phyloP scores from a whole-genome alignment of 2,113 vertebrate genomes.

The Phyllostomus hastatus region DNA sequence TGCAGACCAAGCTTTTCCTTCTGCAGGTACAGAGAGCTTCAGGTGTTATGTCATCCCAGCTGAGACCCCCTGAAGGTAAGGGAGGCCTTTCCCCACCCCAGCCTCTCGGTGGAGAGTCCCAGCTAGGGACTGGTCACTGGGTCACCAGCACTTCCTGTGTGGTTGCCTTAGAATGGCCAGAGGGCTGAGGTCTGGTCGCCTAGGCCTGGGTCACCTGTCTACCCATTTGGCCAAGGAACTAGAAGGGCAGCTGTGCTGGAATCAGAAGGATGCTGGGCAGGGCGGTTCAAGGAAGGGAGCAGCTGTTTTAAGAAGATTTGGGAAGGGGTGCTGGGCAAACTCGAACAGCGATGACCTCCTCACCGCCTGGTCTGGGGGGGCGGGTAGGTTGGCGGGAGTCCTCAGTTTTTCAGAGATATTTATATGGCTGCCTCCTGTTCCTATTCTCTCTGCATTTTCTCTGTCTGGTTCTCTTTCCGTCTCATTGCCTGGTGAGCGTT shows the following conservation, averaged over 20 bases:
- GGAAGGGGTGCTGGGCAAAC: neutral
- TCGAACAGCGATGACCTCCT: neutral
- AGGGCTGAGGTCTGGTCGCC: rapidly evolving
- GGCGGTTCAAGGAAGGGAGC: neutral
- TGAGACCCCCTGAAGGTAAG: too few species aligned
- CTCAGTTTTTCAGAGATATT: neutral
- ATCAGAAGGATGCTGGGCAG: neutral
- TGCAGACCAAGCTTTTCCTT: neutral
- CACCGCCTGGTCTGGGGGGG: neutral
- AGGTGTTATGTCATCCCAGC: neutral
- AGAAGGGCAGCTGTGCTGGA: neutral
- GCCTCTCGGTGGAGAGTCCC: neutral
- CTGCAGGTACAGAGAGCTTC: neutral
- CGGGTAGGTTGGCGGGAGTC: neutral
- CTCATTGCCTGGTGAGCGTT: neutral
- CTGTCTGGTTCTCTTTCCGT: neutral
- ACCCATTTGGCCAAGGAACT: rapidly evolving
- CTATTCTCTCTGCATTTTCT: neutral
- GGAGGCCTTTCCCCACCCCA: neutral
- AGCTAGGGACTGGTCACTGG: neutral
- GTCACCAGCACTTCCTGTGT: neutral
- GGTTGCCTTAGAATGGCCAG: rapidly evolving
- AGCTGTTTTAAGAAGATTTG: neutral
- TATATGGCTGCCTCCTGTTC: neutral
- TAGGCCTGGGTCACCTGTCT: rapidly evolving